phyloP scores from a whole-genome alignment of 2,113 vertebrate species.

The Acanthisitta chloris region DNA sequence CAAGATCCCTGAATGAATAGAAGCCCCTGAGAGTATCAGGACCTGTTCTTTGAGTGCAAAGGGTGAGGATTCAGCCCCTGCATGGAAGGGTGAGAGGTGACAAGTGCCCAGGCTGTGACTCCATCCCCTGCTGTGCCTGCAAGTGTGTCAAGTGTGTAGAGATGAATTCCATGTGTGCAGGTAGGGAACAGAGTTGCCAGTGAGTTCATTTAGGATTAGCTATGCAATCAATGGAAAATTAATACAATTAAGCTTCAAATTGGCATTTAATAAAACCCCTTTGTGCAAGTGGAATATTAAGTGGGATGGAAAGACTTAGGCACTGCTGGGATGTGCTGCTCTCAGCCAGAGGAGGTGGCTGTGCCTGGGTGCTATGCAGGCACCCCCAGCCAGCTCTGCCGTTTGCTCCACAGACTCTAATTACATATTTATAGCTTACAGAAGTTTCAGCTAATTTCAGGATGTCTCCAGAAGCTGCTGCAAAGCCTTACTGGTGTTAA shows the following conservation, averaged over 20 bases:
- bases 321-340: neutral
- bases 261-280: neutral
- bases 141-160: neutral
- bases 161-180: accelerated
- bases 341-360: neutral
- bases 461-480: neutral
- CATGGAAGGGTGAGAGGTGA: neutral
- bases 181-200: neutral
- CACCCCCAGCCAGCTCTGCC: neutral
- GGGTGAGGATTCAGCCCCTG: neutral
- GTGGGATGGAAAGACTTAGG: neutral
- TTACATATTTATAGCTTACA: constrained; percentile 10
- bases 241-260: constrained; percentile 23
- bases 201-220: constrained; percentile 1
- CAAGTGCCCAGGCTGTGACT: neutral
- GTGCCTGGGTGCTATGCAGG: neutral
- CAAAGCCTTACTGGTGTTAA: neutral
- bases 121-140: neutral
- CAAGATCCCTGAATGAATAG: neutral
- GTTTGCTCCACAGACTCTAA: neutral
- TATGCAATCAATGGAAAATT: constrained; percentile 6
- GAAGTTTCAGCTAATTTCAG: neutral
- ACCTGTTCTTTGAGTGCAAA: neutral
- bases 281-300: neutral
- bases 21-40: neutral